Evolutionary conservation across 2,797 vertebrate genomes (phyloP).

Genomic region (Gambelia wislizenii): DNA sequence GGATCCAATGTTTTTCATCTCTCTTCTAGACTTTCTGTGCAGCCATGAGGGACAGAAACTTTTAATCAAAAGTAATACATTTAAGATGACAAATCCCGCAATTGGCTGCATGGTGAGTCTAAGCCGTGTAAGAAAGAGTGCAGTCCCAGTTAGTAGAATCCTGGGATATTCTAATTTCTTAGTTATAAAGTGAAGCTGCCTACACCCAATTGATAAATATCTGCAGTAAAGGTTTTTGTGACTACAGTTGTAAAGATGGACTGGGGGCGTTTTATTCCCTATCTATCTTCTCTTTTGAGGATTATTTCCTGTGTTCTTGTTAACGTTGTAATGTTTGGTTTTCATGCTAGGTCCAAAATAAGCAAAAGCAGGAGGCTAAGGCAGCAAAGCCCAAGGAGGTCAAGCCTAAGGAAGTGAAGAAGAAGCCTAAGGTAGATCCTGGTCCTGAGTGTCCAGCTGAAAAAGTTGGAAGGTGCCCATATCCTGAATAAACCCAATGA

Average conservation of each 20-base stretch:
- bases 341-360: conserved; percentile 88
- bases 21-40: neutral
- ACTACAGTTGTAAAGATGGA: neutral
- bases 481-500: neutral
- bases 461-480: neutral
- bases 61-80: neutral
- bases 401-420: conserved; percentile 55
- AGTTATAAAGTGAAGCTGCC: neutral
- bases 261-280: too few relatives aligned
- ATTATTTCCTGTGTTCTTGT: neutral
- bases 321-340: neutral
- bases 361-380: conserved; percentile 89
- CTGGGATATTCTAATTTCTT: neutral
- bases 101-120: neutral
- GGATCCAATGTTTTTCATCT: too few relatives aligned
- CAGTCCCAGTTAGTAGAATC: neutral
- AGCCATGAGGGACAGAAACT: neutral
- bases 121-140: neutral
- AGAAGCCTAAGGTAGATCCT: conserved; percentile 85
- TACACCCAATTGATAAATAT: neutral
- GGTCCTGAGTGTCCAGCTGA: neutral
- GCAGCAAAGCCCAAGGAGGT: conserved; percentile 85
- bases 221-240: neutral
- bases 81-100: neutral
- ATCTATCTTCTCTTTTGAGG: conserved; percentile 46